Base-by-base conservation (phyloP, 2,113 vertebrate species). In the Osmerus mordax region DNA sequence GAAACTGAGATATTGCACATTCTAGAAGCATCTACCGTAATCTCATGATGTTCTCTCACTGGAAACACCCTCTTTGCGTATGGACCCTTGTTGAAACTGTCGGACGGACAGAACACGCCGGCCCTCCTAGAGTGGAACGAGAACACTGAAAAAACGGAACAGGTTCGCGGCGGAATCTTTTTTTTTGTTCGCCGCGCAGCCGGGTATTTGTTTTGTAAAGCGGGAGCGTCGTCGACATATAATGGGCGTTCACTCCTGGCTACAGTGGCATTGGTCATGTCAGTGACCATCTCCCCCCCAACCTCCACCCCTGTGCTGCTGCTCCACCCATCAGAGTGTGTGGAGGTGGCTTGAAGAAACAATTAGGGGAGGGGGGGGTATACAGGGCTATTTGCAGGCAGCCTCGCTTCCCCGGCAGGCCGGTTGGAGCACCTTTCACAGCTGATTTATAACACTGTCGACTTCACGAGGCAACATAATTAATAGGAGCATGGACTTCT, bases 401-500 rank as follows among this genome's bases (percentile, higher is more conserved):
- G 93, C 92, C 91, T 90, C 86, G 93, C 92, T 95, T 95, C 87
- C 96, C 92, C 94, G 95, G 84, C 80, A 81, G 87, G 84, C 85
- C 90, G 94, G 96, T 94, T 95, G 94, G 95, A 98, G 95, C 94
- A 94, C 94, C 96, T 97, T 95, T 99, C 97, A 96, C 95, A 95
- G 93, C 95, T 99, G 97, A 99, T 99, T 99, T 98, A 99, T 99
- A 96, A 98, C 96, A 96, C 95, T 98, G 96, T 97, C 95, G 93
- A 93, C 94, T 94, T 95, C 93, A 97, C 95, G 96, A 97, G 95
- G 95, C 96, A 96, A 98, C 97, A 97, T 99, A 99, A 99, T 99
- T 99, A 99, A 99, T 99, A 98, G 97, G 96, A 98, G 95, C 97
- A 96, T 93, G 95, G 97, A 98, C 96, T 98, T 99, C 96, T 98